Base-by-base conservation (phyloP, 2,113 vertebrate genomes). In the Festucalex cinctus region DNA sequence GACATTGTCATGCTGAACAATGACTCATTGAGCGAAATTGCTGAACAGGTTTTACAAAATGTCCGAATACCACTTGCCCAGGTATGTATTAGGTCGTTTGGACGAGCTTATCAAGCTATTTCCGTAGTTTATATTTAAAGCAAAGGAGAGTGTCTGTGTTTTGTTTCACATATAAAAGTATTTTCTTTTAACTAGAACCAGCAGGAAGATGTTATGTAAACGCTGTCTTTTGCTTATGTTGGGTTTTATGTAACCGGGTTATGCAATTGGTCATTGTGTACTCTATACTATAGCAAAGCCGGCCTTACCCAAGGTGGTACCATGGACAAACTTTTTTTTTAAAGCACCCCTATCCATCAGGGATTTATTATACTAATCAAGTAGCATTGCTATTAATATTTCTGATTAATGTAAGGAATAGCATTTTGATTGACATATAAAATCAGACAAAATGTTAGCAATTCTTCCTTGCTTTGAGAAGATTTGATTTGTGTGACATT, bases 51-150 rank as follows among this genome's bases (percentile, higher is more conserved):
- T 32, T 43, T 91, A 5, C 78, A 79, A 41, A 35, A 66, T 1
- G 54, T 88, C 37, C 32, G 70, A 46, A 85, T 93, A 63, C 89
- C 90, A 20, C 86, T 93, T 24, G 69, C 87, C 58, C 73, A 88
- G 90, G 92, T 92, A 82, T 1, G 60, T 48, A 51, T 54, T 54
- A 54, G 12, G 3, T n/a, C 0, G 22, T 24, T 24, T 54, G 22
- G 51, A 14, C 26, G 13, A 54, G 2, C 49, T 3, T 12, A 54
- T 54, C 22, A 54, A 5, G 51, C 54, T 41, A 5, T 39, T 61
- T 39, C 12, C 6, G n/a, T 2, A 22, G 5, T 37, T 39, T 61
- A 3, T 16, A 39, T 61, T 61, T 12, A 43, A 44, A 17, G 2
- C 41, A 19, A 43, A 16, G 19, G 22, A 19, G 39, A 19, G 6